These are phyloP conservation scores for Buathra laborator DNA, from an alignment of 2,888 invertebrate genomes.

Conservation along the genomic window DNA sequence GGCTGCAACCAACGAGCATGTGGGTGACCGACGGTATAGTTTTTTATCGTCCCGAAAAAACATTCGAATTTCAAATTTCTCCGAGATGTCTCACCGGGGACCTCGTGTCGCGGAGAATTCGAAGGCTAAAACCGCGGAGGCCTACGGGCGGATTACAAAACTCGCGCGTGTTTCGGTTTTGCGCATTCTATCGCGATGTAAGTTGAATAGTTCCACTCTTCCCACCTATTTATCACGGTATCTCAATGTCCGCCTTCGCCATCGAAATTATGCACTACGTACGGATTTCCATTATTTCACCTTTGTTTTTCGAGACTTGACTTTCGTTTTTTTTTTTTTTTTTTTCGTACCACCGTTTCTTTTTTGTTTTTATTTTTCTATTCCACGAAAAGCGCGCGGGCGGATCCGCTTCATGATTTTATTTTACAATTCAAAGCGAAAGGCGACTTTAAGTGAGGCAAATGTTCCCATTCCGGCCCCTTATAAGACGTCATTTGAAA, in stretches of 20 bases:
- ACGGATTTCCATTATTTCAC: constrained; percentile 50
- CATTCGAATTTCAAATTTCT: constrained; percentile 53
- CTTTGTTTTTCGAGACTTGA: background rate
- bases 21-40: background rate
- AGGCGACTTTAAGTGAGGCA: constrained; percentile 27
- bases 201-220: constrained; percentile 21
- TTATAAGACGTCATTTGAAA: no score
- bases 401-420: constrained; percentile 14
- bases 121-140: background rate
- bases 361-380: constrained; percentile 19
- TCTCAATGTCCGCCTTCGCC: constrained; percentile 48
- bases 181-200: background rate
- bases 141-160: background rate
- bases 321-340: constrained; percentile 15
- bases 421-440: constrained; percentile 58
- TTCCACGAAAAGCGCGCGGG: constrained; percentile 43
- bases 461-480: background rate
- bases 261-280: constrained; percentile 59
- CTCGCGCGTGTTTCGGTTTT: background rate
- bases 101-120: constrained; percentile 46
- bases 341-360: constrained; percentile 13
- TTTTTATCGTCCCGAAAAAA: constrained; percentile 1
- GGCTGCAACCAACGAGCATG: constrained; percentile 30
- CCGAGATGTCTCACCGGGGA: background rate
- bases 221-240: constrained; percentile 52